Base-by-base conservation (phyloP, 2,797 vertebrate genomes). In the Aldrovandia affinis region DNA sequence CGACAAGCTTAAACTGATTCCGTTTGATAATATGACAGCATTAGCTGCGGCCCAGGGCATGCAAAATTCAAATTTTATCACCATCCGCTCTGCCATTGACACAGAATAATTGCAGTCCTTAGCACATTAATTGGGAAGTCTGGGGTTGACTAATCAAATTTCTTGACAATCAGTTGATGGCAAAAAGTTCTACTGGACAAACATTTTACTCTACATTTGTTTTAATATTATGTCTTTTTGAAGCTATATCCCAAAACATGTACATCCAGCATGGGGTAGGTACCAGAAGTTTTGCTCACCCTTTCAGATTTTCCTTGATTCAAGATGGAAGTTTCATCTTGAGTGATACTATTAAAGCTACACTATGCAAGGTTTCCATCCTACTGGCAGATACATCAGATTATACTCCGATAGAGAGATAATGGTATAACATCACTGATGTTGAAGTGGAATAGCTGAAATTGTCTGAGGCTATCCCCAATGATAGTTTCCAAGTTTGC, bases 1-100 rank as follows among this genome's bases (percentile, higher is more conserved):
- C 81, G 47, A 82, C 85, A 81, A 83, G 85, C 82, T 84, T 83
- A 84, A 84, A 86, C 85, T 54, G 78, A 83, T 83, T 86, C 78
- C 55, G 33, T 52, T 81, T 81, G 65, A 84, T 86, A 81, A 86
- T 83, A 81, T 83, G 79, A 83, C 65, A 78, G 65, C 82, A 84
- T 86, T 86, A 83, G 55, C 85, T 50, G 85, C 50, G 78, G 85
- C 85, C 54, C 82, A 81, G 81, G 85, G 78, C 78, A 75, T 83
- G 85, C 30, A 63, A 55, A 81, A 86, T 86, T 83, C 78, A 86
- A 81, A 83, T 81, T 42, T 78, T 86, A 86, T 83, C 82, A 81
- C 68, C 28, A 77, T 54, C 68, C 33, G 25, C 82, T 78, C 68
- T 42, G 79, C 54, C 70, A 83, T 81, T 78, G 85, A 86, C 82